Evolutionary conservation across 1,140 invertebrate species (phyloP).

Genomic region (Saccostrea echinata): DNA sequence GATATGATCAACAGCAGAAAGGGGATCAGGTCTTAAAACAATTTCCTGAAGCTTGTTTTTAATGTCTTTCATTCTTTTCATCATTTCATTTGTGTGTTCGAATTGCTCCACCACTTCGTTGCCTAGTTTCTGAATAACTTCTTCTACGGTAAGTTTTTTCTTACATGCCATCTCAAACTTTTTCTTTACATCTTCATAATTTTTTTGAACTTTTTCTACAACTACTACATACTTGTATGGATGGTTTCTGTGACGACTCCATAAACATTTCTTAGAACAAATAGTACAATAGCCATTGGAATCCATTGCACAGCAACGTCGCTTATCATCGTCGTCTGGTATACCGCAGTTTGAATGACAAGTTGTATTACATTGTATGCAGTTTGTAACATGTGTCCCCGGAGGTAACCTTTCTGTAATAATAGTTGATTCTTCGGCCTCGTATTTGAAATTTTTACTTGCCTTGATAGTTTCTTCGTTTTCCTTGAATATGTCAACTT

Average conservation of each 20-base stretch:
- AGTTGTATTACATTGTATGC: conserved; percentile 53
- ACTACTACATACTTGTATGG: background rate
- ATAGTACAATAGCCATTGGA: conserved; percentile 42
- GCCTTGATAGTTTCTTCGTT: conserved; percentile 48
- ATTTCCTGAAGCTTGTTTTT: conserved; percentile 17
- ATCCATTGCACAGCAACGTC: conserved; percentile 10
- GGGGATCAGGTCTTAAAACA: too few species aligned
- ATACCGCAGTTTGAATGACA: conserved; percentile 56
- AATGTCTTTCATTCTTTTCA: conserved; percentile 1
- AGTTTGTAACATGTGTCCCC: conserved; percentile 54
- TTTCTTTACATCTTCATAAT: conserved; percentile 6
- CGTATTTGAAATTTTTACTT: conserved; percentile 54
- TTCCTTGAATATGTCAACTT: background rate
- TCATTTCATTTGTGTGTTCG: background rate
- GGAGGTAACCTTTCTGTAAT: background rate
- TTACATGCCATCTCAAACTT: conserved; percentile 7
- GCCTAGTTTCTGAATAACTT: background rate
- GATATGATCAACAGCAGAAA: too few species aligned
- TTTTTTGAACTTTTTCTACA: background rate
- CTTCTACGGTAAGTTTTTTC: conserved; percentile 23
- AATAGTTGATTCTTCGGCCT: conserved; percentile 25
- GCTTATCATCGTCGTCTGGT: conserved; percentile 40
- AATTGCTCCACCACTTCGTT: background rate
- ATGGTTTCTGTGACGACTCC: conserved; percentile 52
- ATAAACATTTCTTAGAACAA: conserved; percentile 54